phyloP scores from a whole-genome alignment of 2,113 vertebrate genomes.

The rabbit (Oryctolagus cuniculus) region DNA sequence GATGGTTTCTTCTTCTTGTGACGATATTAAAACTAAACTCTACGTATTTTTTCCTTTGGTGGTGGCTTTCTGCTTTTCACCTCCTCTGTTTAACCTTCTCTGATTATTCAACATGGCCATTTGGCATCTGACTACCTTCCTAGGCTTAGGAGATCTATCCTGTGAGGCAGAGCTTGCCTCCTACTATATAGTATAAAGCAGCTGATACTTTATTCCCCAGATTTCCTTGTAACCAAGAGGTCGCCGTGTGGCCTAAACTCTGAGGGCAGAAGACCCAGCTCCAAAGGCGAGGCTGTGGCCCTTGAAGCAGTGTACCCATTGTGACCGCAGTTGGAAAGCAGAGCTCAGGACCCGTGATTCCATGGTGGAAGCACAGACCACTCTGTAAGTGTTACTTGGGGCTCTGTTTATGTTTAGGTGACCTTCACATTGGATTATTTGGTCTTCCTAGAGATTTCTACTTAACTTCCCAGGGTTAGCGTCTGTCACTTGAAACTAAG shows the following conservation, averaged over 20 bases:
- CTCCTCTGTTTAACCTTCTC: not conserved
- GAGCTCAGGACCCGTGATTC: not conserved
- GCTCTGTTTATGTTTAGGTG: not conserved
- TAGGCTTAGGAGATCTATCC: not conserved
- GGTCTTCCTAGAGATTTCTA: constrained; percentile 1
- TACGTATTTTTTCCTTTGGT: not conserved
- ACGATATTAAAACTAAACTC: not conserved
- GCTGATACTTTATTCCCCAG: not conserved
- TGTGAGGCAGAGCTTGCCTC: not conserved
- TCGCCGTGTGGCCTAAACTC: not conserved
- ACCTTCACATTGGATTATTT: not conserved
- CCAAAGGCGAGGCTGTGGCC: not conserved
- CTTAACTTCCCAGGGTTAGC: not conserved
- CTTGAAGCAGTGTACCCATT: not conserved
- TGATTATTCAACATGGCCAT: not conserved
- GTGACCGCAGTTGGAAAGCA: not conserved
- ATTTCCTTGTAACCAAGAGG: not conserved
- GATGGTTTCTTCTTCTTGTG: not conserved
- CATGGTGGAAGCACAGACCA: not conserved
- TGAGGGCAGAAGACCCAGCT: not conserved
- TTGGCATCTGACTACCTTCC: not conserved
- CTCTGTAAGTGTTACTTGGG: not conserved
- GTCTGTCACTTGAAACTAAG: constrained; percentile 25
- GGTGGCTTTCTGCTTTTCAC: not conserved
- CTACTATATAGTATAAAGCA: not conserved